Conservation (phyloP, 2,888 invertebrate genomes). For the Crossocerus cetratus region DNA sequence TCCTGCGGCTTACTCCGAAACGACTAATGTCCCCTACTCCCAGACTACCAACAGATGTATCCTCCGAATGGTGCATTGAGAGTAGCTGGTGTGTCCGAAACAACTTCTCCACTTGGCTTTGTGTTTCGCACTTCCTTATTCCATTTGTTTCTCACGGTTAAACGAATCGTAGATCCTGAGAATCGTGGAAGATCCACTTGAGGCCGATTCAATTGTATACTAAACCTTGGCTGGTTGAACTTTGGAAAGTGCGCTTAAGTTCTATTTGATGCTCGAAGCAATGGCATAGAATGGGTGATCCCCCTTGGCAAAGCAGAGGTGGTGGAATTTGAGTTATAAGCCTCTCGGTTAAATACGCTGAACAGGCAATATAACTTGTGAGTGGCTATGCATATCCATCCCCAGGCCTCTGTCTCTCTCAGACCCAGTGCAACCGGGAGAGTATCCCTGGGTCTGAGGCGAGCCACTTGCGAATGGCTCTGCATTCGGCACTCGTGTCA, state of each 20-base stretch:
- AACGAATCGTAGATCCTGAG: too few relatives aligned
- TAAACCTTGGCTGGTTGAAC: too few relatives aligned
- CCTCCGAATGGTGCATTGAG: too few relatives aligned
- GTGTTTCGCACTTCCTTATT: too few relatives aligned
- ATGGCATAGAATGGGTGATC: slow-evolving; percentile 18
- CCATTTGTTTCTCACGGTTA: too few relatives aligned
- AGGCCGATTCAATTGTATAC: too few relatives aligned
- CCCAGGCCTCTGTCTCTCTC: slow-evolving; percentile 6
- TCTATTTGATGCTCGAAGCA: slow-evolving; percentile 4
- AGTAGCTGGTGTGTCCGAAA: not conserved
- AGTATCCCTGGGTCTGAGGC: not conserved
- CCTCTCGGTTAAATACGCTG: slow-evolving; percentile 11
- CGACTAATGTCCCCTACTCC: too few relatives aligned
- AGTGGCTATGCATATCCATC: slow-evolving; percentile 18
- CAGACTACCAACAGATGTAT: too few relatives aligned
- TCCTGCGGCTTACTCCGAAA: too few relatives aligned
- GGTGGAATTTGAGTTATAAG: slow-evolving; percentile 16
- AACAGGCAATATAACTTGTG: slow-evolving; percentile 32
- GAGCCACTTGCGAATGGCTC: not conserved
- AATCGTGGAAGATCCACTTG: too few relatives aligned
- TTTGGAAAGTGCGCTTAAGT: not conserved
- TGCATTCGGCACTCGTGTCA: not conserved
- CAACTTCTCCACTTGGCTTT: too few relatives aligned
- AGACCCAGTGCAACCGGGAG: slow-evolving; percentile 10
- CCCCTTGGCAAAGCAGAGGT: not conserved